phyloP scores from a whole-genome alignment of 2,888 invertebrate species.

The Aporophyla lueneburgensis region DNA sequence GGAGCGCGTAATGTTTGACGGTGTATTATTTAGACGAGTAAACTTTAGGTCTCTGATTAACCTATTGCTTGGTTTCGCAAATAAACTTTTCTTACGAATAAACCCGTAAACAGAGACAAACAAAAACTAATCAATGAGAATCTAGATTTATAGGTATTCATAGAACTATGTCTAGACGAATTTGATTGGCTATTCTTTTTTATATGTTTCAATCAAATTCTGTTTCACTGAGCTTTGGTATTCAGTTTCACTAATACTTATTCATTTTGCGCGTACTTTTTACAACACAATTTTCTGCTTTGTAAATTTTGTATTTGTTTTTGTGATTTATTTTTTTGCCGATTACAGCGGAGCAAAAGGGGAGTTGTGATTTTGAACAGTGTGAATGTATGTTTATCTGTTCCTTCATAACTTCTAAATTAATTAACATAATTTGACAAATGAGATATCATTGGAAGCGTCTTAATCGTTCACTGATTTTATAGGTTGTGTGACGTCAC shows the following conservation, averaged over 20 bases:
- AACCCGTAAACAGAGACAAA: constrained; percentile 52
- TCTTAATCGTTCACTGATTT: too few relatives aligned
- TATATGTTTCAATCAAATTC: constrained; percentile 53
- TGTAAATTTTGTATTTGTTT: constrained; percentile 17
- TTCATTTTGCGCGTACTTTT: constrained; percentile 37
- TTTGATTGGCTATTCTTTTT: constrained; percentile 58
- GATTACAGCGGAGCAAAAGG: too few relatives aligned
- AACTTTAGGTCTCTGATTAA: constrained; percentile 81
- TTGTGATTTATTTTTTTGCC: background rate
- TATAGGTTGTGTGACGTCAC: too few relatives aligned
- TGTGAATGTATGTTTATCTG: too few relatives aligned
- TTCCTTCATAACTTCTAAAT: too few relatives aligned
- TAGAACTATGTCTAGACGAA: constrained; percentile 59
- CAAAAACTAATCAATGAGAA: constrained; percentile 57
- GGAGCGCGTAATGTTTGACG: constrained; percentile 80
- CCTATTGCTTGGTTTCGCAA: constrained; percentile 73
- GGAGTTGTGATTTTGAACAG: too few relatives aligned
- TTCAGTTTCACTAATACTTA: constrained; percentile 40
- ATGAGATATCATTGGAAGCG: too few relatives aligned
- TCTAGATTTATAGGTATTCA: constrained; percentile 41
- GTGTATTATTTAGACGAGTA: constrained; percentile 81
- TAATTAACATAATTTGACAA: too few relatives aligned
- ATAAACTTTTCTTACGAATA: constrained; percentile 53
- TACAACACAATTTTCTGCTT: background rate
- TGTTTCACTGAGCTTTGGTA: constrained; percentile 38